Evolutionary conservation across 2,888 invertebrate genomes (phyloP).

Genomic region (Piscicola geometra): DNA sequence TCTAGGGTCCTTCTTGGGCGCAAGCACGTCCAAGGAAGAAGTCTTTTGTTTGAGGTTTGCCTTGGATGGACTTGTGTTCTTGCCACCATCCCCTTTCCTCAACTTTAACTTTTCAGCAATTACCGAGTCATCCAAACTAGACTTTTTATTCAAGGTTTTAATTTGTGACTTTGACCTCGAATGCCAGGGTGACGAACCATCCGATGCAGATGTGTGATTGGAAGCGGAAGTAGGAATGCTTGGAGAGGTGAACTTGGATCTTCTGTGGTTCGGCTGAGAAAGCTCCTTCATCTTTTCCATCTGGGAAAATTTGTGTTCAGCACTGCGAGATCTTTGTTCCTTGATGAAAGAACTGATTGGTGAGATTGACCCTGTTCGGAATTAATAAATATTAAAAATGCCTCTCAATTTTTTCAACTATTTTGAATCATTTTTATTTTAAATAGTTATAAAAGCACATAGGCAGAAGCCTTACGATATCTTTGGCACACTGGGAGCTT

Average conservation of each 20-base stretch:
- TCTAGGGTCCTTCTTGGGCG: background rate
- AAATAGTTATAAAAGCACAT: background rate
- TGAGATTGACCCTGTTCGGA: conserved; percentile 21
- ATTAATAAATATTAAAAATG: background rate
- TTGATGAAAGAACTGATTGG: conserved; percentile 32
- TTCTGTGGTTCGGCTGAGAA: conserved; percentile 28
- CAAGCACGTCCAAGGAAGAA: conserved; percentile 26
- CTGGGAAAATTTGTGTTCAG: conserved; percentile 23
- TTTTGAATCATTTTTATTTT: background rate
- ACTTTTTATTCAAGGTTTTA: conserved; percentile 17
- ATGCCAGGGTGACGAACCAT: conserved; percentile 16
- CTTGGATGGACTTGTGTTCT: conserved; percentile 2
- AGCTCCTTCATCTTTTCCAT: conserved; percentile 32
- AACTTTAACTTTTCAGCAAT: conserved; percentile 16
- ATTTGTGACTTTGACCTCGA: conserved; percentile 21
- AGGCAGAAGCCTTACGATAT: conserved; percentile 9
- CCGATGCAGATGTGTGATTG: conserved; percentile 32
- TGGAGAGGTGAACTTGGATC: conserved; percentile 26
- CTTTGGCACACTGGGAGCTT: conserved; percentile 30
- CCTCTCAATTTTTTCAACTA: background rate
- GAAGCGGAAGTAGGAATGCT: conserved; percentile 29
- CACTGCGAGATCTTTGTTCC: conserved; percentile 31
- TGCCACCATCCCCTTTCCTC: conserved; percentile 3
- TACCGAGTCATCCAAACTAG: conserved; percentile 23
- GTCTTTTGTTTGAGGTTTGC: conserved; percentile 26